Base-by-base conservation (phyloP, 2,888 invertebrate genomes). In the Nymphalis polychloros region DNA sequence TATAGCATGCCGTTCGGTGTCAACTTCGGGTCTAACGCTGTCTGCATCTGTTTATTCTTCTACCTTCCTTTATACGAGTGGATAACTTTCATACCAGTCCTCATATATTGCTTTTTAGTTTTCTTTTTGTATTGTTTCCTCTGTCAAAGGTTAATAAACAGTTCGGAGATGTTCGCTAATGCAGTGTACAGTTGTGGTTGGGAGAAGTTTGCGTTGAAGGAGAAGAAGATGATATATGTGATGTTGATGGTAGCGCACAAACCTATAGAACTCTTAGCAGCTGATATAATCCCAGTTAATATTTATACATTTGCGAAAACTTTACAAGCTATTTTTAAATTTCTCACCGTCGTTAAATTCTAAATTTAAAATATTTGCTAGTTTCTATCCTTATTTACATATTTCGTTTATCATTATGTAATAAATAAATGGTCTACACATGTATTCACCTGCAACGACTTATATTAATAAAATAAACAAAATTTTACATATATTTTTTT, bases 51-150 rank as follows among this genome's bases (percentile, higher is more conserved):
- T 17, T 73, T 90, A 8, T 86, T 89, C 50, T 87, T 89, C 64
- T 88, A 82, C 57, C 71, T 91, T 35, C 80, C 87, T 0, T 69
- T 85, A 1, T 72, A 81, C 20, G 85, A 87, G 67, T 86, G 83
- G 83, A 59, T 88, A 0, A 81, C 78, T 47, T 90, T 87, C 61
- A 76, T 83, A 46, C 86, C 90, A 0, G 77, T 90, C 8, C 63
- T 87, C 1, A 70, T 83, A 4, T 91, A 89, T 64, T 87, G 89
- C 67, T 83, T 87, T 64, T 52, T 85, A 0, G 82, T 85, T 0
- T 89, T 89, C 72, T 91, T 91, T 68, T 73, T 91, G 20, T 91
- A 91, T 69, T 90, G 90, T 72, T 87, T 83, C 50, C 78, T 90
- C 1, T 83, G 91, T 71, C 92, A 92, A 71, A 78, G 78, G 35